Conservation (phyloP, 2,113 vertebrate genomes). For the Catharus bicknelli region DNA sequence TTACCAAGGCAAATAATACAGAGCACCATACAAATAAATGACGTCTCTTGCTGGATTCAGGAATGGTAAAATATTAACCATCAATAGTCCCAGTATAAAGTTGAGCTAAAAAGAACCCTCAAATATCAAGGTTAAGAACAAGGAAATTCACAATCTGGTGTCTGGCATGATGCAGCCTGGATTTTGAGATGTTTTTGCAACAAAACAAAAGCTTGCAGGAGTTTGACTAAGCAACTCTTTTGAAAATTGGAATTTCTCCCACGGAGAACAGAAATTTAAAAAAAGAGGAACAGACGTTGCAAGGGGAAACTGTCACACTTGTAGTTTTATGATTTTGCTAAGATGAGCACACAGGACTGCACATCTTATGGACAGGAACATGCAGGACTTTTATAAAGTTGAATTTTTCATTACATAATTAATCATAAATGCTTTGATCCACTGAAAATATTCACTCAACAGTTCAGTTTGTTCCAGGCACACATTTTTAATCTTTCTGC, state of each 20-base stretch:
- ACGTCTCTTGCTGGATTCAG: not conserved
- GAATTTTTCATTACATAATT: not conserved
- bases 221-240: not conserved
- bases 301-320: not conserved
- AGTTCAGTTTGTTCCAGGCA: not conserved
- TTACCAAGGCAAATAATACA: not conserved
- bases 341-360: fast-evolving
- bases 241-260: not conserved
- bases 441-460: not conserved
- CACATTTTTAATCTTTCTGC: not conserved
- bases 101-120: fast-evolving
- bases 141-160: not conserved
- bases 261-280: not conserved
- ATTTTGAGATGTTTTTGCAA: not conserved
- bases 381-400: not conserved
- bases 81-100: not conserved
- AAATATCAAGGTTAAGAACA: not conserved
- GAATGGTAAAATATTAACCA: not conserved
- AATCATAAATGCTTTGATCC: not conserved
- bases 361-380: fast-evolving
- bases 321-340: not conserved
- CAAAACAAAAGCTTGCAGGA: not conserved
- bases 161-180: fast-evolving
- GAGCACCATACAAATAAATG: conserved; percentile 4
- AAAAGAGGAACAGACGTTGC: not conserved